These are phyloP conservation scores for Bugula neritina DNA, from an alignment of 2,888 invertebrate genomes.

Conservation along the genomic window DNA sequence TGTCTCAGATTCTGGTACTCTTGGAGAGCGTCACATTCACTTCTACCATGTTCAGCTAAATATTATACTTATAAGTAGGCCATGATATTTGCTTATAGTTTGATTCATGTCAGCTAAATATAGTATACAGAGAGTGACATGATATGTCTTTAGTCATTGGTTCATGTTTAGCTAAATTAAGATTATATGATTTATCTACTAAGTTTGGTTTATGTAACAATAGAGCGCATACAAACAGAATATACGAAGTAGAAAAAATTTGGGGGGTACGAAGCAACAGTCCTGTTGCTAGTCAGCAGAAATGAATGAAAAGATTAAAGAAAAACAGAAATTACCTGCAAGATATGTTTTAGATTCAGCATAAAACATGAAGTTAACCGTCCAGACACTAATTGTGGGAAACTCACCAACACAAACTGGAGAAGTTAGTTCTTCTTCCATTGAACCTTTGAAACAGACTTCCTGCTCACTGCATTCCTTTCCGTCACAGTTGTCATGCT, in stretches of 20 bases:
- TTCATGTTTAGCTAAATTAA: no score
- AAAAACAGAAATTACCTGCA: no score
- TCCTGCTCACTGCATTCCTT: background rate
- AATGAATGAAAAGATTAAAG: no score
- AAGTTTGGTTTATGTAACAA: no score
- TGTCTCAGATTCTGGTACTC: background rate
- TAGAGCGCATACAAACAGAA: no score
- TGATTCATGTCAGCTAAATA: background rate
- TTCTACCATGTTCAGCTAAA: no score
- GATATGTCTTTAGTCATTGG: background rate
- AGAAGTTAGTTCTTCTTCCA: background rate
- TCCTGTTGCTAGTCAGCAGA: no score
- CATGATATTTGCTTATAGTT: background rate
- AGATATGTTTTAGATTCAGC: no score
- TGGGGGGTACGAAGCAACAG: no score
- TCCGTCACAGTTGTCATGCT: background rate
- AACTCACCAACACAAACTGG: background rate
- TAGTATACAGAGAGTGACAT: background rate
- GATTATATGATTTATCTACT: no score
- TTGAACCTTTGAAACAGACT: background rate
- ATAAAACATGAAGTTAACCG: background rate
- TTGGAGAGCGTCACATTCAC: background rate
- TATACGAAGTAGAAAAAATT: no score
- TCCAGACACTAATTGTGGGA: background rate
- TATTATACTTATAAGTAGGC: no score